These are phyloP conservation scores for Papilio dardanus DNA, from an alignment of 1,140 invertebrate species.

Conservation along the genomic window DNA sequence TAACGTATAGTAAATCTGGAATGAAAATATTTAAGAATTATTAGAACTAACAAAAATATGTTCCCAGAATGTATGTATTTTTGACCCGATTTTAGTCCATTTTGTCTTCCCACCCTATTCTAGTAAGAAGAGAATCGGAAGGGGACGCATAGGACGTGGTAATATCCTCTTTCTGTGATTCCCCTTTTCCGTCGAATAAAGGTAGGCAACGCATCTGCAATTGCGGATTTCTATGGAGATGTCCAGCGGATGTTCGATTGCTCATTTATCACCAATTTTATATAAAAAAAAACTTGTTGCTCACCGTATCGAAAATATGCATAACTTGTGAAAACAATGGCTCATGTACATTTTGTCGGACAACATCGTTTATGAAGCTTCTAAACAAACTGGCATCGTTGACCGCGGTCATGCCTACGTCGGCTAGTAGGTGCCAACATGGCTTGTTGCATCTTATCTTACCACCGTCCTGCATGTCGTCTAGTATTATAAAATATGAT, in stretches of 20 bases:
- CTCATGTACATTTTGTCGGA: background rate
- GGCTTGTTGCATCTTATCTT: conserved; percentile 32
- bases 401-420: conserved; percentile 32
- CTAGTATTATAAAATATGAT: conserved; percentile 22
- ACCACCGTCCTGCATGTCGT: conserved; percentile 41
- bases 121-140: no score
- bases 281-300: background rate
- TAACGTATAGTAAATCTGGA: conserved; percentile 12
- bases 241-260: no score
- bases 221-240: no score
- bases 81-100: background rate
- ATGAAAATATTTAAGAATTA: background rate
- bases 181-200: no score
- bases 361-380: background rate
- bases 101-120: no score
- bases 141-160: no score
- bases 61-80: no score
- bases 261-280: background rate
- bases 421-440: conserved; percentile 39
- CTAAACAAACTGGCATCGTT: conserved; percentile 37
- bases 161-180: no score
- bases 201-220: no score
- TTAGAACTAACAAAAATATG: background rate
- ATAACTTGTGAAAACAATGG: conserved; percentile 8
- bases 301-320: conserved; percentile 4